Base-by-base conservation (phyloP, 2,113 vertebrate genomes). In the Zeus faber region DNA sequence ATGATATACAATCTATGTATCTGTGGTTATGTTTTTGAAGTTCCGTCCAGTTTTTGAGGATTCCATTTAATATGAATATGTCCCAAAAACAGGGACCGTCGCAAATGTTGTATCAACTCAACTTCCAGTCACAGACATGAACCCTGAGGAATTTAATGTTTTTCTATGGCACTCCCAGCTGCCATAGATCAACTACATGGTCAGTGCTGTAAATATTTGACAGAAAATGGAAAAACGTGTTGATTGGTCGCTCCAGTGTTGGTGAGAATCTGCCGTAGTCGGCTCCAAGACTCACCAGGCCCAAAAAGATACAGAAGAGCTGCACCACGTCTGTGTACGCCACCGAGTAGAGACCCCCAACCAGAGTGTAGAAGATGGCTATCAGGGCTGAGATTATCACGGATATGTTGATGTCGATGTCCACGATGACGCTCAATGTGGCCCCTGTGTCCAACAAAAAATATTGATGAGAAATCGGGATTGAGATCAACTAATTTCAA, bases 241-340 rank as follows among this genome's bases (percentile, higher is more conserved):
- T 4, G 14, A 39, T 39, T 39, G 2, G 4, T 39, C 13, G 35
- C 13, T 14, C 40, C n/a, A 16, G 39, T 41, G 33, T 37, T 37
- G 10, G 13, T 2, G 29, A 31, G 29, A 37, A 13, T 17, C 40
- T 18, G 35, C 35, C 35, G 10, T 39, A n/a, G 10, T 11, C 10
- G n/a, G 3, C 3, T 4, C 5, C 11, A 14, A 37, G n/a, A 91
- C 94, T 95, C 85, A 98, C 96, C 92, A 98, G 77, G 50, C 96
- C 96, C 11, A 98, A 1, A 61, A 99, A 98, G 61, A 99, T 98
- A 74, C 96, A 99, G 83, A 99, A 98, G 17, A 99, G 92, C 58
- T 99, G 96, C 26, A 98, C 95, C 3, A 99, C 96, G 7, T 99
- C 96, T 0, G 96, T 99, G 72, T 99, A 99, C 4, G 96, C 96